Percentiles rank a stretch among this genome's conserved stretches.
phyloP scores from a whole-genome alignment of 2,797 vertebrate genomes.

The Zalophus californianus region DNA sequence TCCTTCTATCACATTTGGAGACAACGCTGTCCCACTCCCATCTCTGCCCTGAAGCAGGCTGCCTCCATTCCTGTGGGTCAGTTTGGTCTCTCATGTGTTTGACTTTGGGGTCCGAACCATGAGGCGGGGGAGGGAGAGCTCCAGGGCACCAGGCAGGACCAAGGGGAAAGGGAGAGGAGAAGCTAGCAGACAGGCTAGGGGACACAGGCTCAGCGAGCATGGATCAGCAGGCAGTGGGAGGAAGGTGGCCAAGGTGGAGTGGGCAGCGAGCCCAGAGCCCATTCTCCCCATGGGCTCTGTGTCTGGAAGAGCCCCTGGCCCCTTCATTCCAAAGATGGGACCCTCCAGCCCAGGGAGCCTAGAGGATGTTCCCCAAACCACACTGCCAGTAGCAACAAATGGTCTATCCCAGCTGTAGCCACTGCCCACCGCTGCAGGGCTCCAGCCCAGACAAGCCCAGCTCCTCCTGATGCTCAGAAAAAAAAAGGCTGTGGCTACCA shows the following conservation, averaged over 20 bases:
- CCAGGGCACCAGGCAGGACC: neutral
- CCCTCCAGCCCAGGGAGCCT: neutral
- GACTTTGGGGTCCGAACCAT: neutral
- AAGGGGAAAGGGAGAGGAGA: neutral
- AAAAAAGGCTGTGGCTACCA: neutral
- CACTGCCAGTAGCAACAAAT: too few species aligned
- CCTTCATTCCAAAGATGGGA: neutral
- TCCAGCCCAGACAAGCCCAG: too few species aligned
- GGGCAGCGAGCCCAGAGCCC: neutral
- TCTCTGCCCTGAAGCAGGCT: neutral
- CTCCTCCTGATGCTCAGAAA: neutral
- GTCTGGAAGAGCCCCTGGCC: neutral
- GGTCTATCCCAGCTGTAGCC: neutral
- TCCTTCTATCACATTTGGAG: neutral
- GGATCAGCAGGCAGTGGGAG: too few species aligned
- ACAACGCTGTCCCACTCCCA: neutral
- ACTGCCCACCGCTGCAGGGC: rapidly evolving
- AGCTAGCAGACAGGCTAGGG: too few species aligned
- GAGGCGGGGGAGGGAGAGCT: neutral
- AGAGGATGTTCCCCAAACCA: neutral
- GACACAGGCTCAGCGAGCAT: too few species aligned
- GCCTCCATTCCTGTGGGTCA: neutral
- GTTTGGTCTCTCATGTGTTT: neutral
- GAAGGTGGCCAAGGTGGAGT: rapidly evolving
- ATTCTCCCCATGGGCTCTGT: neutral